Evolutionary conservation across 2,113 vertebrate species (phyloP), one percentile per base, ranked within the genome.

Genomic region (Greenwoodochromis staneri): DNA sequence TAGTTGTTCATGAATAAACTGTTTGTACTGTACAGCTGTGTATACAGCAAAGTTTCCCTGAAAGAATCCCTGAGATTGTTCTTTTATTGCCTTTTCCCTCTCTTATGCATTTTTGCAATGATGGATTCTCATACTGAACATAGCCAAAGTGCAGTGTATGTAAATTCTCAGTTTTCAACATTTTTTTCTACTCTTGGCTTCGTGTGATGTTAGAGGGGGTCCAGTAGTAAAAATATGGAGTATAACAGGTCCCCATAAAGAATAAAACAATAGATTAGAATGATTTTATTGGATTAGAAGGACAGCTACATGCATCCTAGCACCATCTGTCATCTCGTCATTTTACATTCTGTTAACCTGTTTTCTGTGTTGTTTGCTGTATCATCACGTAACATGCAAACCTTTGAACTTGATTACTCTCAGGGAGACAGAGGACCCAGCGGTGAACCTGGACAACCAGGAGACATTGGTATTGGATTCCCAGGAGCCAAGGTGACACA

Each of bases 401-500:
- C 8, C 12, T 71, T n/a, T 81, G 13, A 71, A 61, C 4, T 61
- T 49, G 8, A 80, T 55, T 71, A 12, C 57, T 49, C 38, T 42
- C 87, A 97, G 96, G 96, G 96, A 29, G 95, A 97, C 82, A 93
- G 96, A 90, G 98, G 98, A 24, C 92, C 88, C 53, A 80, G 61
- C 47, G 98, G 98, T 51, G 93, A 94, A 40, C 86, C 95, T 84
- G 98, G 98, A 87, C 96, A 96, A 80, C 89, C 93, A 9, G 98
- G 97, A 84, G 91, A 92, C 8, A 85, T 94, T 34, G 97, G 97
- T 3, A 85, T 97, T 76, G 98, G 98, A 90, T 95, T 97, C n/a
- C 97, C 97, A 88, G 98, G 98, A 76, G 87, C 96, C 61, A 98
- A 98, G 97, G 98, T 98, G 95, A 96, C 12, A 24, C 31, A 24